A percentile compares a stretch with the other conserved stretches of the same genome.
Conservation (phyloP, 2,797 vertebrate species). For the Petrocephalus sullivani region DNA sequence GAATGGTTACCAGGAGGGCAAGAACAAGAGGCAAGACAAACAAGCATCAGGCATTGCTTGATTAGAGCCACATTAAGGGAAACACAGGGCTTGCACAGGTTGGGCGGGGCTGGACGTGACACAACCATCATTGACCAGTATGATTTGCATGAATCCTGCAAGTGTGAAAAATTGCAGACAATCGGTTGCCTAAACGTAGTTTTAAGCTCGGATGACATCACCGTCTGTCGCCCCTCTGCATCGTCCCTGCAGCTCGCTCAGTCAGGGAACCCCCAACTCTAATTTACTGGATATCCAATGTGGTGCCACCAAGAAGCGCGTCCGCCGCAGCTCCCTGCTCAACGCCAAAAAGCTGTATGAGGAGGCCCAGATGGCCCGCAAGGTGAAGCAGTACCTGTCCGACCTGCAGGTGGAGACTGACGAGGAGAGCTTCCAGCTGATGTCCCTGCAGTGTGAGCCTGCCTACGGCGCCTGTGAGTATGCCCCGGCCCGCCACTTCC, state of each 20-base stretch:
- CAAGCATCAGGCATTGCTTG: too few species aligned
- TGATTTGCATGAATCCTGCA: background rate
- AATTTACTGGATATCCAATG: conserved; percentile 91
- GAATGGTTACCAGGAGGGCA: too few species aligned
- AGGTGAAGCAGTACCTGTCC: conserved; percentile 91
- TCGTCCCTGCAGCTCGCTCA: conserved; percentile 70
- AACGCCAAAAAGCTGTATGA: conserved; percentile 95
- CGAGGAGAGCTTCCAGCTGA: conserved; percentile 83
- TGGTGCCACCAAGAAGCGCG: conserved; percentile 83
- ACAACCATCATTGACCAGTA: background rate
- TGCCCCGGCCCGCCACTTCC: background rate
- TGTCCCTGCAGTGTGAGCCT: conserved; percentile 88
- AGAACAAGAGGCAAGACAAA: too few species aligned
- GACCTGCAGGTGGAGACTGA: conserved; percentile 82
- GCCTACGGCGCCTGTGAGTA: conserved; percentile 79
- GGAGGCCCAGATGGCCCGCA: conserved; percentile 92
- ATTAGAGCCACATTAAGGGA: too few species aligned
- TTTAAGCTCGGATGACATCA: background rate
- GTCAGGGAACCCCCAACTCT: conserved; percentile 94
- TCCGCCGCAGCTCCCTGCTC: conserved; percentile 85
- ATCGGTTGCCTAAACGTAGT: background rate
- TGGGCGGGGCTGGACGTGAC: too few species aligned
- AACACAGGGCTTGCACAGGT: too few species aligned
- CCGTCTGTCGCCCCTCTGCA: background rate
- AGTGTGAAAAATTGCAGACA: background rate